Evolutionary conservation across 2,888 invertebrate species (phyloP), one percentile per base, ranked within the genome.

Genomic region (Dicyrtomina minuta): DNA sequence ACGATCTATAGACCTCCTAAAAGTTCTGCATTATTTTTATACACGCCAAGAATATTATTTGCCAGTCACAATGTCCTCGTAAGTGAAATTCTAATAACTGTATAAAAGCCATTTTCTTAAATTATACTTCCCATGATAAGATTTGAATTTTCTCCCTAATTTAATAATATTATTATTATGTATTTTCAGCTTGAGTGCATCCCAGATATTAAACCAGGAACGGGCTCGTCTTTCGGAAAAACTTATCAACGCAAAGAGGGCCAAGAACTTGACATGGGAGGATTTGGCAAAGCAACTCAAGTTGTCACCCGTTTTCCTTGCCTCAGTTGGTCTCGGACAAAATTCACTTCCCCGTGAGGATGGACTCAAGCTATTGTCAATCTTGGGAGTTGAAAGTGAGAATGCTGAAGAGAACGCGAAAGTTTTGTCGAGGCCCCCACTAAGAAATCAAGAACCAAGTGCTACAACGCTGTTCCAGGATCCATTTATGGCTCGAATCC

Each of bases 301-400:
- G n/a, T 69, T 74, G n/a, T 74, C 75, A 1, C 75, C 77, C 1
- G 75, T 77, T 46, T 77, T 75, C 66, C 62, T 77, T 1, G 72
- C 73, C 10, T 72, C 72, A 4, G 71, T 70, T n/a, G 65, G 68
- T 44, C 60, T 73, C 0, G 76, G 77, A 0, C 74, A 77, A 44
- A 76, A 69, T 22, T 74, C 75, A 1, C 66, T 77, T 4, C 41
- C 62, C 15, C 12, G 20, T 43, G 46, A 43, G 1, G 22, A 70
- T 3, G 73, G 74, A 4, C 17, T 65, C 33, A 74, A 74, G 17
- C 68, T 76, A 3, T 49, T 65, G 0, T 60, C 71, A 2, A 59
- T 59, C 22, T 46, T 76, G 15, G 64, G 53, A n/a, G 43, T 62
- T 15, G 51, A 62, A n/a, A n/a, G n/a, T n/a, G n/a, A n/a, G n/a